Base-by-base conservation (phyloP, 2,797 vertebrate genomes). In the Yasuhikotakia modesta region DNA sequence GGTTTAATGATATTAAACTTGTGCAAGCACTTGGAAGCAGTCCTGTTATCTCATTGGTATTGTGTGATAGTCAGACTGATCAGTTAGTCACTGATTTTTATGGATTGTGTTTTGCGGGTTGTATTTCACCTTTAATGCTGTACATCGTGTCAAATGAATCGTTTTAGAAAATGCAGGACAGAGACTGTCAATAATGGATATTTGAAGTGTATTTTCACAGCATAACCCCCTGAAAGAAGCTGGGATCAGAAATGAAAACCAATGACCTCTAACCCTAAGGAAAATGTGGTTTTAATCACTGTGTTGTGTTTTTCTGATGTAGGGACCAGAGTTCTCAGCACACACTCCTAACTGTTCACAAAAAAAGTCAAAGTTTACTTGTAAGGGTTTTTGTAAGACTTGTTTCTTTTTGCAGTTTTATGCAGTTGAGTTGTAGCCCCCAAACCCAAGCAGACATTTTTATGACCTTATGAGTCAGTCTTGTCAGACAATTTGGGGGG, bases 251-350 rank as follows among this genome's bases (percentile, higher is more conserved):
- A 69, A 77, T 46, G 50, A 64, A 53, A 70, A 57, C 57, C 55
- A 58, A 30, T 32, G 63, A 73, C 64, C 64, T 73, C 64, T 67
- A 46, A 70, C 39, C 81, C 84, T 68, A 80, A 71, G 53, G 39
- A 60, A 86, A 84, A 88, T 84, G 63, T 87, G 76, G 81, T 86
- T 92, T 85, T 85, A 89, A 84, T 92, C 92, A 89, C 90, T 85
- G 85, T 91, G 82, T 90, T 91, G 90, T 91, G 89, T n/a, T 73
- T 64, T 80, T 73, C 78, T 82, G 58, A 68, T 89, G 88, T 81
- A 65, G 80, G 32, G 79, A 86, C 73, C 76, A 82, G 67, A 46
- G 60, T 82, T 71, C 50, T 79, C 66, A 76, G 72, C 71, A 60
- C 64, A 52, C 35, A 55, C 39, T 66, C 5, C 14, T 68, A 63